Evolutionary conservation across 53 echinoderm and acorn worm genomes (phyloP), one percentile per base, ranked within the genome.

Genomic region (Temnopleurus reevesii): DNA sequence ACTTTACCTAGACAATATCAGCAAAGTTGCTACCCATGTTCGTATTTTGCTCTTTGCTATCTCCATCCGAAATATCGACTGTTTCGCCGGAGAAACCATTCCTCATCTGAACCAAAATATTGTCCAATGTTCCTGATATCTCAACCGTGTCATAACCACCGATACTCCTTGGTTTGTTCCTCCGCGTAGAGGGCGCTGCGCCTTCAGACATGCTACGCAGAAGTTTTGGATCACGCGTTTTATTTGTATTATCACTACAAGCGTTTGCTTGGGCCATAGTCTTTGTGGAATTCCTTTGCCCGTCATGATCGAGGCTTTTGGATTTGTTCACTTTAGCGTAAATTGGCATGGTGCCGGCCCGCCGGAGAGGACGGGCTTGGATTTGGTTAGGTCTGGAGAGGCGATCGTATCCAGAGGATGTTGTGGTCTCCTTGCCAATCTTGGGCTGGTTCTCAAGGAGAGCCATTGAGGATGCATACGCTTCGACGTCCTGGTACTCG

Each of bases 261-360:
- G 9, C 19, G 27, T 38, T 24, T 85, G 9, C 15, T 13, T 36
- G 60, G 33, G n/a, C 61, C 12, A 24, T 56, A n/a, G 19, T 33
- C 2, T 61, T 60, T 13, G 27, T 60, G 8, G 26, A 4, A 12
- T 46, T 60, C 2, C 45, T 3, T 8, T 5, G 21, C 35, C 61
- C 61, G 27, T 60, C 86, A 71, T 87, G 53, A 51, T 87, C 88
- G 4, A 87, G 46, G 35, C 88, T 87, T n/a, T 87, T 87, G 4
- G 88, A 87, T 53, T 87, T 87, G 51, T 87, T 64, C 1, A 87
- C 88, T 34, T 87, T 87, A 12, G 88, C 88, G 71, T 87, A 87
- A n/a, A 71, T 51, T 9, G 88, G 88, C 33, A 87, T 66, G 19
- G 53, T 65, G 23, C 47, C 0, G 5, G 88, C 28, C 2, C 29